Evolutionary conservation across 2,797 vertebrate genomes (phyloP), one percentile per base, ranked within the genome.

Genomic region (Centroberyx gerrardi): DNA sequence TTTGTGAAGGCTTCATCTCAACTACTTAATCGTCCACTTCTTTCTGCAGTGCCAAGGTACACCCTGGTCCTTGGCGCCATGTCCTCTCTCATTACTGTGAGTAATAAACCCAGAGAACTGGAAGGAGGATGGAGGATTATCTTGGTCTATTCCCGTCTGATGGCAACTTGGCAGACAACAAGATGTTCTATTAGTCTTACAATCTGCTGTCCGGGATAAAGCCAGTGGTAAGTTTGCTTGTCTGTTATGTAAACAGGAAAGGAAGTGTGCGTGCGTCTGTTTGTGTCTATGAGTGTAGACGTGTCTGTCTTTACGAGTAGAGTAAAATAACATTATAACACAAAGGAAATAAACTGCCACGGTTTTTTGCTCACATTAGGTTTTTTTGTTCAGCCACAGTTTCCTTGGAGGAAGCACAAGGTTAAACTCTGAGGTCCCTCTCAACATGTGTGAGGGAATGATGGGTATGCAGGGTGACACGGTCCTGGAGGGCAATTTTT

Each of bases 1-100:
- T 36, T 72, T 73, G 69, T 88, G 89, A 92, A 88, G 89, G 78
- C 85, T 92, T 88, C 90, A 84, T 91, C 79, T 84, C 84, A 77
- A 80, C 86, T 84, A 78, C 78, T 88, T 91, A 89, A 91, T 87
- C 64, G 76, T 88, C 76, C 77, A 75, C 82, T 91, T 81, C 86
- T 85, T 76, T 82, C 83, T 58, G 68, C 69, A 15, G 65, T 33
- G 65, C 68, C 68, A 74, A 67, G 65, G 82, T 83, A 78, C 78
- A 76, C 72, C 65, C 56, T 54, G 81, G 85, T 87, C 72, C 70
- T 80, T 81, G 86, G 81, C 61, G 48, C 79, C 74, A 60, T 33
- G 84, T 89, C 84, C 56, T 71, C 61, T 90, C 77, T 90, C 72
- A 88, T 93, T 91, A 92, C 60, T 75, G 65, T 92, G 85, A 88